Conservation (phyloP, 2,113 vertebrate species). For the Scolopax mira region DNA sequence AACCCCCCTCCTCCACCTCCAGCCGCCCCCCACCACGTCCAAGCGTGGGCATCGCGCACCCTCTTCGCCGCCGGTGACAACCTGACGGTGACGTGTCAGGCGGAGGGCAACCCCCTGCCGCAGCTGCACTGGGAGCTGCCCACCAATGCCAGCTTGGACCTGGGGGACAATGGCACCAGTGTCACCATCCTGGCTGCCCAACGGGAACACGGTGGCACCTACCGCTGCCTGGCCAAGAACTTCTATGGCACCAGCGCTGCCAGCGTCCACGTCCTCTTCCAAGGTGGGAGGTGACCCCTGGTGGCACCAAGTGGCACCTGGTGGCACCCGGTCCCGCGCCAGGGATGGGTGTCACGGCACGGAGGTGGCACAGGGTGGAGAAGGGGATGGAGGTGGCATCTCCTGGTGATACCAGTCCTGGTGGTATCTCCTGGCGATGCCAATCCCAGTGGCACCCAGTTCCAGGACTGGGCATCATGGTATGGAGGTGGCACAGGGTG, state of each 20-base stretch:
- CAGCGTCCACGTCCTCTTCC: background rate
- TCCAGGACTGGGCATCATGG: background rate
- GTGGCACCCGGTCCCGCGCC: background rate
- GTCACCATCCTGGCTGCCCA: background rate
- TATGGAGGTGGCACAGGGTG: no score
- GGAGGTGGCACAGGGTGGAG: background rate
- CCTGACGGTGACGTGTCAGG: background rate
- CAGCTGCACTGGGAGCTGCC: background rate
- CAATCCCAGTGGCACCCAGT: background rate
- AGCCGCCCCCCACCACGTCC: background rate
- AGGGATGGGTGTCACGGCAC: background rate
- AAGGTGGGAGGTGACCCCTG: background rate
- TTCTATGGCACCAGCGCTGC: background rate
- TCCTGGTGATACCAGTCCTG: background rate
- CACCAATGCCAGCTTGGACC: background rate
- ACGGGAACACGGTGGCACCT: background rate
- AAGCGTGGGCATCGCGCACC: background rate
- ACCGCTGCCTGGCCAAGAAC: slow-evolving; percentile 18
- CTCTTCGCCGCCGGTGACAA: background rate
- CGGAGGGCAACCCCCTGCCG: background rate
- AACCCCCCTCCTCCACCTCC: background rate
- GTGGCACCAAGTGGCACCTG: no score
- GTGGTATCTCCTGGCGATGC: background rate
- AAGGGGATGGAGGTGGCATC: background rate
- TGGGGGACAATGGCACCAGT: background rate